Evolutionary conservation across 2,797 vertebrate genomes (phyloP).

Genomic region (Takifugu ocellatus): DNA sequence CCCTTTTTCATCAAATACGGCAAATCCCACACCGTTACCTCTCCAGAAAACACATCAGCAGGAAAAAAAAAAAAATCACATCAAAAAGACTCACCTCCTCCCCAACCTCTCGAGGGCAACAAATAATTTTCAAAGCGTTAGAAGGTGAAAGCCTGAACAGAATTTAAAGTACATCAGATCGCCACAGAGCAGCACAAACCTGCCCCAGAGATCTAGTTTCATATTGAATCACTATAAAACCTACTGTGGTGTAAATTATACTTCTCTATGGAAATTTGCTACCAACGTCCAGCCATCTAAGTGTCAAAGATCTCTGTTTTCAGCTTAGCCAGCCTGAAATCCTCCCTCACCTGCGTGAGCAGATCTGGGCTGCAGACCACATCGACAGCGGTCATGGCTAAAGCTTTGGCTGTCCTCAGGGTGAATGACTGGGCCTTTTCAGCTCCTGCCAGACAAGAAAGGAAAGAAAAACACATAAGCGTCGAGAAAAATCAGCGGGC

Average conservation of each 20-base stretch:
- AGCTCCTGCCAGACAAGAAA: constrained; percentile 70
- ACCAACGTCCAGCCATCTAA: neutral
- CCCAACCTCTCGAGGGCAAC: constrained; percentile 1
- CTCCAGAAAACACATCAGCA: neutral
- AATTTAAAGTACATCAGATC: neutral
- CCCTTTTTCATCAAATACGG: constrained; percentile 3
- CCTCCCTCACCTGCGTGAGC: constrained; percentile 60
- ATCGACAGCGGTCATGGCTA: constrained; percentile 89
- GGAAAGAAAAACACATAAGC: constrained; percentile 15
- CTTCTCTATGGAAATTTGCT: neutral
- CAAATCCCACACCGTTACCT: constrained; percentile 10
- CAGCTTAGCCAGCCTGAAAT: constrained; percentile 47
- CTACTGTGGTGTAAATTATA: too few species aligned
- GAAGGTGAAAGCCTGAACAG: neutral
- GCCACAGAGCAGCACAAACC: too few species aligned
- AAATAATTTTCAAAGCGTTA: neutral
- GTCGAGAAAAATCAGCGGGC: constrained; percentile 22
- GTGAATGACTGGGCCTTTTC: constrained; percentile 84
- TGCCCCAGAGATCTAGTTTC: too few species aligned
- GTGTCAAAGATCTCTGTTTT: constrained; percentile 11
- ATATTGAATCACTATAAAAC: too few species aligned
- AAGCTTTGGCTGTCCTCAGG: constrained; percentile 83
- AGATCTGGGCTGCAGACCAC: constrained; percentile 76
- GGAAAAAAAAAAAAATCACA: constrained; percentile 25
- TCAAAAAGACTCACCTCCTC: constrained; percentile 22